phyloP scores from a whole-genome alignment of 1,140 invertebrate species.

The Lineus longissimus region DNA sequence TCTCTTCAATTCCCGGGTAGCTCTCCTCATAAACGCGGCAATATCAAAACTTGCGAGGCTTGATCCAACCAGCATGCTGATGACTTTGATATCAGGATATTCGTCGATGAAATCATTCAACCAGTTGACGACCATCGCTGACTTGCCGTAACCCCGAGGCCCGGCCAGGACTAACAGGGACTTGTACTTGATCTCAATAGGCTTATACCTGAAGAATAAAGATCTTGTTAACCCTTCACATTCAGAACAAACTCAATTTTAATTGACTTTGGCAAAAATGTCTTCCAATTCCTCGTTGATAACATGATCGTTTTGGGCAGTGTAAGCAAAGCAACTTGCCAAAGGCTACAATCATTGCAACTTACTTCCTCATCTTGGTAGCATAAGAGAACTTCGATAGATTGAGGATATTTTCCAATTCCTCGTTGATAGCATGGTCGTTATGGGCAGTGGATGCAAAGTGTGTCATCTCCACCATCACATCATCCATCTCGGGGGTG shows the following conservation, averaged over 20 bases:
- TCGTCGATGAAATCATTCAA: conserved; percentile 29
- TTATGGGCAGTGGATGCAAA: conserved; percentile 32
- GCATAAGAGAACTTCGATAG: too few relatives aligned
- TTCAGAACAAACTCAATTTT: too few relatives aligned
- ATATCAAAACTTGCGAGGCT: conserved; percentile 33
- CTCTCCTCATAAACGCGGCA: conserved; percentile 29
- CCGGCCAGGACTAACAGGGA: conserved; percentile 36
- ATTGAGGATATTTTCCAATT: conserved; percentile 16
- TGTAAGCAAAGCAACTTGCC: conserved; percentile 37
- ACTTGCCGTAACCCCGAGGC: conserved; percentile 44
- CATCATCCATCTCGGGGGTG: conserved; percentile 23
- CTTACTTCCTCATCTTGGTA: too few relatives aligned
- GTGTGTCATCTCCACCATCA: conserved; percentile 29
- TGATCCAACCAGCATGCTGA: conserved; percentile 39
- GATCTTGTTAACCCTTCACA: not conserved
- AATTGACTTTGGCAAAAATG: too few relatives aligned
- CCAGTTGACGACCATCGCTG: conserved; percentile 42
- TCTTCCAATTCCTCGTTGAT: conserved; percentile 22
- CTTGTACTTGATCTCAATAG: conserved; percentile 11
- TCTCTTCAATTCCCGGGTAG: conserved; percentile 30
- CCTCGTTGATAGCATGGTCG: conserved; percentile 16
- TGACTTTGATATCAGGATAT: conserved; percentile 31
- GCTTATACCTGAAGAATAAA: not conserved
- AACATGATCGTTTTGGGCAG: conserved; percentile 18
- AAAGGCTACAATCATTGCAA: not conserved